Evolutionary conservation across 2,888 invertebrate genomes (phyloP).

Genomic region (Himalopsyche anomala): DNA sequence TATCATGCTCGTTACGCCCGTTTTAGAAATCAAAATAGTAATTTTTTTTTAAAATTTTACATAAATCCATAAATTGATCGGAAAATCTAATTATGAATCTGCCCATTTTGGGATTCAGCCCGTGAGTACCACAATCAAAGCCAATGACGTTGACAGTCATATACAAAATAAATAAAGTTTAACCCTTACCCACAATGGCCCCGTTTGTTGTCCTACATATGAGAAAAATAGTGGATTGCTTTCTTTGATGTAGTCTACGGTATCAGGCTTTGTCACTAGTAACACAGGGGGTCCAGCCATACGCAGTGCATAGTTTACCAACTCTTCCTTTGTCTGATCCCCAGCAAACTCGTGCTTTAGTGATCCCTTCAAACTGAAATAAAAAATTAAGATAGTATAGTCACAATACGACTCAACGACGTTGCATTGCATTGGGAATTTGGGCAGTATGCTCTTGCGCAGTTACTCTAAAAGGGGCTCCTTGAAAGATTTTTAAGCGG

Average conservation of each 20-base stretch:
- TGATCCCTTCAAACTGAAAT: slow-evolving; percentile 86
- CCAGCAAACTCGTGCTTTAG: slow-evolving; percentile 87
- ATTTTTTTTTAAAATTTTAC: no score
- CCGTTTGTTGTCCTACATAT: slow-evolving; percentile 87
- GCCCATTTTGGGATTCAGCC: no score
- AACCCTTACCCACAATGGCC: slow-evolving; percentile 83
- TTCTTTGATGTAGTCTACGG: slow-evolving; percentile 85
- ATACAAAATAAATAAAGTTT: not conserved
- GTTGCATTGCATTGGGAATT: no score
- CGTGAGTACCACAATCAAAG: no score
- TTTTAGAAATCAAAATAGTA: no score
- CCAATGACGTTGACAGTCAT: no score
- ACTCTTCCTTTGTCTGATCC: slow-evolving; percentile 91
- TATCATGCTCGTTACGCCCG: no score
- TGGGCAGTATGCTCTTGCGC: no score
- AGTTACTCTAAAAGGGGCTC: no score
- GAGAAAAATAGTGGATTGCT: slow-evolving; percentile 91
- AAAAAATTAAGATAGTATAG: not conserved
- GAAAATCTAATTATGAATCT: no score
- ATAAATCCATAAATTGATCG: no score
- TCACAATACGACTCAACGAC: slow-evolving; percentile 7
- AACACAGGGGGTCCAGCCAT: slow-evolving; percentile 93
- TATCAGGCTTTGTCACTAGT: slow-evolving; percentile 85
- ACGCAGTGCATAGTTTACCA: slow-evolving; percentile 91
- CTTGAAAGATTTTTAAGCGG: no score